A percentile compares a stretch with the other conserved stretches of the same genome.
phyloP scores from a whole-genome alignment of 2,797 vertebrate species.

The Meriones psammophilus region DNA sequence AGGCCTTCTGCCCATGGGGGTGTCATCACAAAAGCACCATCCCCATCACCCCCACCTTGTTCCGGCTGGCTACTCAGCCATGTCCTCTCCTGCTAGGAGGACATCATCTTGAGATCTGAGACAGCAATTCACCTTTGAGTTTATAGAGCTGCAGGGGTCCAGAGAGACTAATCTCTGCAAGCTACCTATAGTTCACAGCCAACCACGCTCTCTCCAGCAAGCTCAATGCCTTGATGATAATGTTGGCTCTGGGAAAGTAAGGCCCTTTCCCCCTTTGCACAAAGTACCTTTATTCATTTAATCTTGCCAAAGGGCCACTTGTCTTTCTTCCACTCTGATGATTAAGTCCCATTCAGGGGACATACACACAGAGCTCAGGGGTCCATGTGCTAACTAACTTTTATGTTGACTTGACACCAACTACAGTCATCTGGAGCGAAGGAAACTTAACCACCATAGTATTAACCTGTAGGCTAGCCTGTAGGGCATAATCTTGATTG shows the following conservation, averaged over 20 bases:
- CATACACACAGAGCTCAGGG: not conserved
- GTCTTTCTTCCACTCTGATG: not conserved
- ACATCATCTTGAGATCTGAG: constrained; percentile 2
- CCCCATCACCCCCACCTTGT: not conserved
- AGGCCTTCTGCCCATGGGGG: not conserved
- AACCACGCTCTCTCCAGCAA: not conserved
- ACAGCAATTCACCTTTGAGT: not conserved
- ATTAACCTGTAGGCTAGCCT: not conserved
- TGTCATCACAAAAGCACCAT: not conserved
- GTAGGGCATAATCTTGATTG: not conserved
- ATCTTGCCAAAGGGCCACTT: not conserved
- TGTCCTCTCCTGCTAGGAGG: not conserved
- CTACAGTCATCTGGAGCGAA: not conserved
- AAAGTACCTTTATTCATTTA: not conserved
- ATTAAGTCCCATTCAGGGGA: not conserved
- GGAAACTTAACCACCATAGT: not conserved
- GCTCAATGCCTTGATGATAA: not conserved
- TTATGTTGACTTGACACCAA: not conserved
- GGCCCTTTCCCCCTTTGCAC: not conserved
- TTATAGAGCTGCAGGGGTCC: not conserved
- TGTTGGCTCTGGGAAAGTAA: not conserved
- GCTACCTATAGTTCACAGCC: not conserved
- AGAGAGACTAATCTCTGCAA: not conserved
- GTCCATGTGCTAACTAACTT: not conserved
- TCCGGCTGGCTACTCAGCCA: not conserved